Base-by-base conservation (phyloP, 2,888 invertebrate genomes). In the Drosophila buzzatii region DNA sequence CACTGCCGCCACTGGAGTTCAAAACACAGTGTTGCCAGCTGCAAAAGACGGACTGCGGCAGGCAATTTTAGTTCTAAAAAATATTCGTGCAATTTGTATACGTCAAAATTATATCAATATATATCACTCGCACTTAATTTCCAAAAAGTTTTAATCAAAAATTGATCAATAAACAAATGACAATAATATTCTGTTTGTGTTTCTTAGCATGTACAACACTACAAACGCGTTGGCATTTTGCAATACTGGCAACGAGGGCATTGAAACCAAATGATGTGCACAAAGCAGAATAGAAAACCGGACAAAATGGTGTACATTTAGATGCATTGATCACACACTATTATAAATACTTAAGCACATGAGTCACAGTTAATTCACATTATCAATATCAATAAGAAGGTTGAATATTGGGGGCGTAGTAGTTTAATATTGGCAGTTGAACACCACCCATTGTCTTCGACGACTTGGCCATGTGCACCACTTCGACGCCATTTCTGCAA, bases 261-360 rank as follows among this genome's bases (percentile, higher is more conserved):
- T 73, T 79, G 76, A 89, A 83, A 81, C 79, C 79, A 78, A 81
- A 81, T 70, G 75, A 80, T 70, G 78, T 45, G 80, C 66, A 78
- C 70, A 90, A 85, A 83, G 74, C 59, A 65, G 66, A 82, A 80
- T 76, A 53, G 70, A 88, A 89, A 77, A 80, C 82, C 90, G 89
- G 82, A 91, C 88, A 91, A 90, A 90, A 91, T 90, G 91, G 90
- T 82, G 91, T 80, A 82, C 76, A 69, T 64, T 65, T 47, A 53
- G 39, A 52, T 57, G 52, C 47, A 69, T 71, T 31, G 35, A 59
- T 4, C 65, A 78, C 45, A 18, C 64, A 76, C 64, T 39, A 44
- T 57, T 57, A 59, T 45, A 0, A 51, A 49, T 68, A 35, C 14
- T 23, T 12, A 10, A 45, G n/a, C 51, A 65, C 42, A 52, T 31